Conservation (phyloP, 1,140 invertebrate genomes). For the Meloidogyne exigua region DNA sequence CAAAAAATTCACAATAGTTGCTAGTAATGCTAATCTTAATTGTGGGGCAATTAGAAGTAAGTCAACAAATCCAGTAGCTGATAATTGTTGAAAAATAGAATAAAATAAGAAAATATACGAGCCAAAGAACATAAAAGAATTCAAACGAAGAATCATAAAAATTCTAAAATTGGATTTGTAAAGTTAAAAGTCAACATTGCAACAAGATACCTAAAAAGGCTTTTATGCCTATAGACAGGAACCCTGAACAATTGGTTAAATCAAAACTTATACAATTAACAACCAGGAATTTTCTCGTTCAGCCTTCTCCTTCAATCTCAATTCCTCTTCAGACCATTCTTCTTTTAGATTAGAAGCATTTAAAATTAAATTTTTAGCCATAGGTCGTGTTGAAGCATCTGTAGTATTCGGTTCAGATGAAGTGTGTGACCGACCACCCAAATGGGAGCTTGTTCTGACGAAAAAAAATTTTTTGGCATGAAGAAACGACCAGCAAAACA, state of each 20-base stretch:
- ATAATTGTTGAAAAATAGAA: neutral
- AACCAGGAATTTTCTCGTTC: neutral
- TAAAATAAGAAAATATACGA: neutral
- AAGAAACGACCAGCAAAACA: neutral
- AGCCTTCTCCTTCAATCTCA: neutral
- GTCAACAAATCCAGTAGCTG: neutral
- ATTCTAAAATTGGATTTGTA: neutral
- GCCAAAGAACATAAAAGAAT: neutral
- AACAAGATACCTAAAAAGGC: neutral
- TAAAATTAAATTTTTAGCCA: neutral
- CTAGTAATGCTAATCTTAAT: neutral
- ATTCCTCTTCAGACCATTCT: neutral
- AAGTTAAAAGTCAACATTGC: neutral
- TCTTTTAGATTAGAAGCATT: neutral
- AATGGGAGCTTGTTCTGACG: neutral
- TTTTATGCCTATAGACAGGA: neutral
- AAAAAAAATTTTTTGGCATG: neutral
- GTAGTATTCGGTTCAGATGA: neutral
- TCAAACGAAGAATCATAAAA: neutral
- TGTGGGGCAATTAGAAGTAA: neutral
- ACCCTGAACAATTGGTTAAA: neutral
- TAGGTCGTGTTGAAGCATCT: neutral
- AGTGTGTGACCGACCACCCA: no score
- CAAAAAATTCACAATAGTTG: neutral
- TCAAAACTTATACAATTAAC: neutral